Evolutionary conservation across 2,888 invertebrate species (phyloP), one percentile per base, ranked within the genome.

Genomic region (Brachyptera putata): DNA sequence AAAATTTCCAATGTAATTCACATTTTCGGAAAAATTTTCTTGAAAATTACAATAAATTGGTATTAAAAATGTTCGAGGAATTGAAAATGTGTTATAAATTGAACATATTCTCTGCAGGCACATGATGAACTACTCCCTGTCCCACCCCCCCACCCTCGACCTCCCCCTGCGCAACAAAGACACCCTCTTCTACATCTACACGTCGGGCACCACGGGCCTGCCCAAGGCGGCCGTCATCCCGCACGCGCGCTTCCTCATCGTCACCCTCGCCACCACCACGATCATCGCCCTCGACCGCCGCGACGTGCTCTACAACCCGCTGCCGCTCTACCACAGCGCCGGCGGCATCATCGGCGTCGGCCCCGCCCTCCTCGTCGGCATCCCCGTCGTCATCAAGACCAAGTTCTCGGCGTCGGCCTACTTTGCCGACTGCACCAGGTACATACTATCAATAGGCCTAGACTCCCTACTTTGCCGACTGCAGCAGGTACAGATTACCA

Each of bases 161-260:
- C 2, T 25, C 22, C 13, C 22, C 56, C 73, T 78, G 9, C 69
- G 71, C 26, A 77, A 75, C 4, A 81, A 78, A 66, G 89, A 90
- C 71, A 84, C 84, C 57, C 76, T 95, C 58, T 79, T 94, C 49
- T 95, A 92, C 72, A 91, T 96, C 68, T 96, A 91, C 74, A 99
- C 98, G 0, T 93, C 93, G 3, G 95, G 96, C 5, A 96, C 96
- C 2, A 99, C 98, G 1, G 98, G 98, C 5, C 79, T 97, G 77
- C 97, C 97, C 0, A 98, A 97, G 72, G 96, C 97, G 26, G 97
- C 97, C 16, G 88, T 95, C 56, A 87, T 98, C 68, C 92, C 88
- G 30, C 89, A 97, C 74, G 84, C 89, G 50, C 87, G 87, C 70
- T 89, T 81, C 70, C 76, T 88, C 61, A 78, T 89, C 65, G 80